Evolutionary conservation across 2,113 vertebrate genomes (phyloP).

Genomic region (Malurus alboscapulatus): DNA sequence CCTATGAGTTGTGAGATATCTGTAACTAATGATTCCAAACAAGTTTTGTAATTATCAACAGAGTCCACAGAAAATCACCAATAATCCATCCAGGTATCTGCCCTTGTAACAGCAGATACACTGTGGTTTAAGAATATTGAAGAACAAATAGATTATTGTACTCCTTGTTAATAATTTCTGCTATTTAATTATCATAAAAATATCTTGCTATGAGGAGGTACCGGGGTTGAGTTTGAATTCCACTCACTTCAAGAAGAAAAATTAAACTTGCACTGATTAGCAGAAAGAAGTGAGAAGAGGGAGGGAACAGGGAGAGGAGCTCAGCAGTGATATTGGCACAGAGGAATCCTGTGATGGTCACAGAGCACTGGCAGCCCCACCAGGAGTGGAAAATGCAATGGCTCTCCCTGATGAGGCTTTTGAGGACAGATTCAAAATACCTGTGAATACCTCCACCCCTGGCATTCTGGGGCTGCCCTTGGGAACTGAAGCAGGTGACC

Average conservation of each 20-base stretch:
- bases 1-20: neutral
- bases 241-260: constrained; percentile 50
- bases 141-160: neutral
- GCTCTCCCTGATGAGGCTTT: neutral
- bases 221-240: neutral
- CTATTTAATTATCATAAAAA: neutral
- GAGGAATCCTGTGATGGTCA: neutral
- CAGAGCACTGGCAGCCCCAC: neutral
- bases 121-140: neutral
- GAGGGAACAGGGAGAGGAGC: neutral
- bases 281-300: neutral
- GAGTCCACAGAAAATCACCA: neutral
- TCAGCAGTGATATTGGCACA: neutral
- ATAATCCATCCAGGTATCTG: neutral
- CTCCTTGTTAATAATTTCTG: neutral
- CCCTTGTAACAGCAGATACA: neutral
- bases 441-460: neutral
- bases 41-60: neutral
- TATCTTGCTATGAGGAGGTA: neutral
- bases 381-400: neutral
- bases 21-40: neutral
- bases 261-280: neutral
- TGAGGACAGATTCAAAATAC: neutral
- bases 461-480: neutral
- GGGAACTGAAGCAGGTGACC: neutral